These are phyloP conservation scores for Catalaphyllia jardinei DNA, from an alignment of 64 coral and sea anemone species.

Conservation along the genomic window DNA sequence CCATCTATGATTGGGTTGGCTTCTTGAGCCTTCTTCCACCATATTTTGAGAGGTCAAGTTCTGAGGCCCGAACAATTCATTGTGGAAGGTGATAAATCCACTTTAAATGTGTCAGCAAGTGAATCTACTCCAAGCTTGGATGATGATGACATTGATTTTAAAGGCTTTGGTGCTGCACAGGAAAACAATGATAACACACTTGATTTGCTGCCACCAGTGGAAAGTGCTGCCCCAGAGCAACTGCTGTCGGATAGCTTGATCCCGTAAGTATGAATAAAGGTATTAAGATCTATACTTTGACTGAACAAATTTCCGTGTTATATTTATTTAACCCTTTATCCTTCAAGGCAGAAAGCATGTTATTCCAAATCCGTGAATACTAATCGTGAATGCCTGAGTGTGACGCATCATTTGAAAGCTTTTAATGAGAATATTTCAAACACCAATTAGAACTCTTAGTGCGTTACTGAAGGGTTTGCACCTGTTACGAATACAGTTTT, in stretches of 20 bases:
- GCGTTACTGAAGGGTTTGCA: not conserved
- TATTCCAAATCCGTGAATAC: not conserved
- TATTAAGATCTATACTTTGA: not conserved
- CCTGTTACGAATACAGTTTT: not conserved
- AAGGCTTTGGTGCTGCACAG: slow-evolving; percentile 58
- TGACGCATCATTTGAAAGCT: slow-evolving; percentile 15
- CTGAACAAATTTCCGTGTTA: slow-evolving; percentile 25
- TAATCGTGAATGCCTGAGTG: not conserved
- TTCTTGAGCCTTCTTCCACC: slow-evolving; percentile 58
- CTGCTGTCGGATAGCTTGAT: not conserved
- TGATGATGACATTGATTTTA: slow-evolving; percentile 72
- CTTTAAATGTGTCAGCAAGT: slow-evolving; percentile 62
- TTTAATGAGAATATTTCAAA: not conserved
- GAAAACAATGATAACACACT: slow-evolving; percentile 57
- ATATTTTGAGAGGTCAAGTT: slow-evolving; percentile 67
- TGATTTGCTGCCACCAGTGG: slow-evolving; percentile 29
- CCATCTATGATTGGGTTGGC: slow-evolving; percentile 81
- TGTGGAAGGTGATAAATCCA: slow-evolving; percentile 52
- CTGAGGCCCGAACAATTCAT: slow-evolving; percentile 57
- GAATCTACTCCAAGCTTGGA: slow-evolving; percentile 66
- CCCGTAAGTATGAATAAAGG: slow-evolving; percentile 32
- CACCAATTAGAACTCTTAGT: slow-evolving; percentile 5
- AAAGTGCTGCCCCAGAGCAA: slow-evolving; percentile 23
- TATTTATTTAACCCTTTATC: slow-evolving; percentile 15
- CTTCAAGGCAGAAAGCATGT: slow-evolving; percentile 4